These are phyloP conservation scores for Pocillopora grandis DNA, from an alignment of 92 coral and sea anemone species.

Conservation along the genomic window DNA sequence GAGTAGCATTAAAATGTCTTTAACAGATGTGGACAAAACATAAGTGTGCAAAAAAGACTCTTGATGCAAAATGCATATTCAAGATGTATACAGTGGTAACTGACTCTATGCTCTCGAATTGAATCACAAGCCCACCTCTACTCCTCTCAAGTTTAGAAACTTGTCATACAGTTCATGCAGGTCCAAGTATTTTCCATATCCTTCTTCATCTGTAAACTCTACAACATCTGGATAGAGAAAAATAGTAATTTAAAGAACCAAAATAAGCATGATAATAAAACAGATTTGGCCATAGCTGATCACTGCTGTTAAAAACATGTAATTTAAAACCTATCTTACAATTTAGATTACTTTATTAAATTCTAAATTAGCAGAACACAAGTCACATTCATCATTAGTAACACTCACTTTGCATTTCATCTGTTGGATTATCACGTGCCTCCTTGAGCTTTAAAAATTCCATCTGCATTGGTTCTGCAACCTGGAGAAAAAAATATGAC, in stretches of 20 bases:
- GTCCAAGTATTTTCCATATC: conserved; percentile 98
- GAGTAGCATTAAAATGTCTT: no score
- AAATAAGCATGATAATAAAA: neutral
- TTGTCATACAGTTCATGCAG: conserved; percentile 94
- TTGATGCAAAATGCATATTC: neutral
- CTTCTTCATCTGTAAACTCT: conserved; percentile 97
- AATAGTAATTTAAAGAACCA: neutral
- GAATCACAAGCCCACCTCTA: conserved; percentile 62
- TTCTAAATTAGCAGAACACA: neutral
- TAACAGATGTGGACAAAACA: no score
- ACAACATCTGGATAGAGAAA: conserved; percentile 56
- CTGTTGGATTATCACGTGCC: conserved; percentile 76
- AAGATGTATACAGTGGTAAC: neutral
- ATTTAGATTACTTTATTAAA: no score
- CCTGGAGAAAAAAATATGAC: conserved; percentile 35
- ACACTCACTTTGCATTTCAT: conserved; percentile 83
- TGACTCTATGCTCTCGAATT: neutral
- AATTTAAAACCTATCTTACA: neutral
- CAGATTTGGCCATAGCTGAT: neutral
- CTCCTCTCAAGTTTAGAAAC: conserved; percentile 91
- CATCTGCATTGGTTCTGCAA: conserved; percentile 98
- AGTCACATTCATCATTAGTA: neutral
- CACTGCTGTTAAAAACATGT: neutral
- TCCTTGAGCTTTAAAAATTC: conserved; percentile 88
- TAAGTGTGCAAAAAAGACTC: neutral